Conservation (phyloP, 1,140 invertebrate species). For the Zaprionus vittiger region DNA sequence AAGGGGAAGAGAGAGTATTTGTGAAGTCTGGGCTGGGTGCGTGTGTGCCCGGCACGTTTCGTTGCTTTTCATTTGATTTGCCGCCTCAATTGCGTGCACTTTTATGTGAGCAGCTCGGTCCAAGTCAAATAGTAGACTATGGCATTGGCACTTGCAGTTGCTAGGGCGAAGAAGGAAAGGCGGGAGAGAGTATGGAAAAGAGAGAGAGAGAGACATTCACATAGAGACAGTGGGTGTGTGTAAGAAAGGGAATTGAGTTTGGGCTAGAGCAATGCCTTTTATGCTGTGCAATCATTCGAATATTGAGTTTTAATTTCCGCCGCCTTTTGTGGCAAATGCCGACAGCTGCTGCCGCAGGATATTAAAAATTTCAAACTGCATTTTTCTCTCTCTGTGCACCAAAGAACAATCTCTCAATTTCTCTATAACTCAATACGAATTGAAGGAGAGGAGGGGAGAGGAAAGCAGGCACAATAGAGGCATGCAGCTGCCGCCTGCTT, state of each 20-base stretch:
- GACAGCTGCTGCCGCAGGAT: slow-evolving; percentile 74
- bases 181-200: background rate
- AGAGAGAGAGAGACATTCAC: background rate
- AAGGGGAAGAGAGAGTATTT: slow-evolving; percentile 11
- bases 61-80: slow-evolving; percentile 81
- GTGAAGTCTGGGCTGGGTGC: slow-evolving; percentile 20
- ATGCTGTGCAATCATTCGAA: slow-evolving; percentile 67
- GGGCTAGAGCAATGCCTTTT: slow-evolving; percentile 47
- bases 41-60: slow-evolving; percentile 64
- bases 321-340: slow-evolving; percentile 51
- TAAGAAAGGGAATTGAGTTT: slow-evolving; percentile 21
- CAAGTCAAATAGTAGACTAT: slow-evolving; percentile 69
- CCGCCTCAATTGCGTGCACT: slow-evolving; percentile 78
- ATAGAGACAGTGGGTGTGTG: background rate
- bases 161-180: background rate
- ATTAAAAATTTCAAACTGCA: slow-evolving; percentile 77
- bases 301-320: slow-evolving; percentile 83
- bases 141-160: slow-evolving; percentile 48
- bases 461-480: too few species aligned
- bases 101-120: slow-evolving; percentile 59
- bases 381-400: slow-evolving; percentile 46
- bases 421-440: slow-evolving; percentile 4
- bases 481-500: background rate
- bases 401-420: slow-evolving; percentile 36
- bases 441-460: background rate